Percentiles rank a stretch among this genome's conserved stretches.
These are phyloP conservation scores for Choloepus didactylus DNA, from an alignment of 2,797 vertebrate genomes.

Conservation along the genomic window DNA sequence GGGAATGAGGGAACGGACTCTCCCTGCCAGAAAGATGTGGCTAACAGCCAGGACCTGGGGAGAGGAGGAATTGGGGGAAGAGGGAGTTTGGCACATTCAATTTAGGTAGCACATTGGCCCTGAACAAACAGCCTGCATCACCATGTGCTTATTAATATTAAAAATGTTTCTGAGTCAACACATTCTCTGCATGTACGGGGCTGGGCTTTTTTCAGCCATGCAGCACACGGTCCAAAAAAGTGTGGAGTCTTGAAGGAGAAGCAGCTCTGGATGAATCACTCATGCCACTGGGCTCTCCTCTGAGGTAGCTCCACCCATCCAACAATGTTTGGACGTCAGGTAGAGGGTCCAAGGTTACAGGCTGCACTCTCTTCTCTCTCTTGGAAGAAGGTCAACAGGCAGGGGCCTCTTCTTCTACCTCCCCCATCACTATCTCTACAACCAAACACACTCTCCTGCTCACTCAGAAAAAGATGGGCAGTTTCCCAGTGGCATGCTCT, in stretches of 20 bases:
- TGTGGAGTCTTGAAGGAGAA: background rate
- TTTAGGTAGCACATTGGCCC: conserved; percentile 6
- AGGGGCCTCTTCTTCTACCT: background rate
- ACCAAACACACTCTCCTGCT: background rate
- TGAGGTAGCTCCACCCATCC: background rate
- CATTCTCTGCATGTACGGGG: conserved; percentile 15
- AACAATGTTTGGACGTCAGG: background rate
- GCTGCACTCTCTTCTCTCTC: background rate
- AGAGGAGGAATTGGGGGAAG: background rate
- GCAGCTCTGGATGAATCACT: background rate
- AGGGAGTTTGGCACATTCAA: conserved; percentile 1
- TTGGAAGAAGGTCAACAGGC: conserved; percentile 4
- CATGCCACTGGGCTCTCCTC: background rate
- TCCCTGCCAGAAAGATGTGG: background rate
- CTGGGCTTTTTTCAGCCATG: conserved; percentile 53
- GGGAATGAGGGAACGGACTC: conserved; percentile 30
- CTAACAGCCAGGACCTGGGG: conserved; percentile 38
- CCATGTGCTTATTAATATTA: conserved; percentile 63
- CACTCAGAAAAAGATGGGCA: background rate
- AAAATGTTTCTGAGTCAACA: conserved; percentile 69
- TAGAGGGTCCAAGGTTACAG: background rate
- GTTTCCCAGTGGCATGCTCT: background rate
- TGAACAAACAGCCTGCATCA: conserved; percentile 61
- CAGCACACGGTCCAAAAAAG: background rate
- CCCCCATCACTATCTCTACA: background rate